Percentiles rank a stretch among this genome's conserved stretches.
Evolutionary conservation across 2,888 invertebrate species (phyloP).

Genomic region (Xestia rhomboidea): DNA sequence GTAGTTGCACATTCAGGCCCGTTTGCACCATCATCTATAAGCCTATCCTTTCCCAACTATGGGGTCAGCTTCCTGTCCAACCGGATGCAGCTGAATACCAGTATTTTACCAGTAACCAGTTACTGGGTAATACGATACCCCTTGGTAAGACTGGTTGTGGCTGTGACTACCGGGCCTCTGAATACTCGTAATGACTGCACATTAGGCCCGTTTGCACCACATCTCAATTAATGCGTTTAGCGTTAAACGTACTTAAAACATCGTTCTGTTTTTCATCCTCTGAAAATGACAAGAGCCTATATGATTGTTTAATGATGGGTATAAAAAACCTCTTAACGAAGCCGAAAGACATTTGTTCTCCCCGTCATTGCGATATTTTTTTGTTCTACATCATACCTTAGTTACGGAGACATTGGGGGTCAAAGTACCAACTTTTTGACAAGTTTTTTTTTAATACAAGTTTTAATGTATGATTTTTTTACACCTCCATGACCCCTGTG

Average conservation of each 20-base stretch:
- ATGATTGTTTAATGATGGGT: not conserved
- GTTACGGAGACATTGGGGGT: too few species aligned
- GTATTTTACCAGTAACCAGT: not conserved
- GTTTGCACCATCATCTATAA: not conserved
- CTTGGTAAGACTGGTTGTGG: not conserved
- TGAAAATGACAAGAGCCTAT: not conserved
- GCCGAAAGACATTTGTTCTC: too few species aligned
- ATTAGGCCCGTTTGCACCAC: not conserved
- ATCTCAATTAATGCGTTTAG: not conserved
- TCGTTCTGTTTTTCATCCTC: not conserved
- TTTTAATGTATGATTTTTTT: too few species aligned
- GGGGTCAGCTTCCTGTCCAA: not conserved
- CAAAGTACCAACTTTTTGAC: too few species aligned
- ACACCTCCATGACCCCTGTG: too few species aligned
- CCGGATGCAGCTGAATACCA: not conserved
- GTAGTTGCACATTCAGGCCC: not conserved
- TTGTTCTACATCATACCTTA: too few species aligned
- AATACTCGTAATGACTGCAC: not conserved
- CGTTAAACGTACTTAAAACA: not conserved
- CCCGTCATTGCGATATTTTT: too few species aligned
- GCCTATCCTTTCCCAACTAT: not conserved
- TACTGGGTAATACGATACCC: not conserved
- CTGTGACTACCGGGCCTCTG: not conserved
- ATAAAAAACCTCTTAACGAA: too few species aligned
- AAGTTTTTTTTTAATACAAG: too few species aligned